Evolutionary conservation across 53 echinoderm and acorn worm genomes (phyloP).

Genomic region (Apostichopus leukothele): DNA sequence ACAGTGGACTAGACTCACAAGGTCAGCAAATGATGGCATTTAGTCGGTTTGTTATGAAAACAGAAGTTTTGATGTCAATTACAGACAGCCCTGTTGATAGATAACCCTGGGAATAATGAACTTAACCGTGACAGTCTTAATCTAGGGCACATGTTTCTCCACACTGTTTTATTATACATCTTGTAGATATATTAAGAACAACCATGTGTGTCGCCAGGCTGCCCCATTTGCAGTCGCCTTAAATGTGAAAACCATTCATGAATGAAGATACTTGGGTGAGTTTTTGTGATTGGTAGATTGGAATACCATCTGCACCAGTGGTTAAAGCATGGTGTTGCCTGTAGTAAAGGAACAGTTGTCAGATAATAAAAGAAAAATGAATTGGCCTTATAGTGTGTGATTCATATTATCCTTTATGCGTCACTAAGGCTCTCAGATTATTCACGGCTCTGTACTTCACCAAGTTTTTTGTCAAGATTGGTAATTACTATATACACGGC

Average conservation of each 20-base stretch:
- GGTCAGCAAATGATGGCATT: too few species aligned
- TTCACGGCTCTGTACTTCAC: too few species aligned
- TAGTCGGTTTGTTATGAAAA: neutral
- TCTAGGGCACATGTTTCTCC: neutral
- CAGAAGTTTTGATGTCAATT: neutral
- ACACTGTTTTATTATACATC: neutral
- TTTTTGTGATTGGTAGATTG: neutral
- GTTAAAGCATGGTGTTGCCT: neutral
- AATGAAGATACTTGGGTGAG: neutral
- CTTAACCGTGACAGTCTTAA: neutral
- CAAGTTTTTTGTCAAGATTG: too few species aligned
- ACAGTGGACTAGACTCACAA: too few species aligned
- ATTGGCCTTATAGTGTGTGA: neutral
- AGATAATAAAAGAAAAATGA: neutral
- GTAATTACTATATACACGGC: too few species aligned
- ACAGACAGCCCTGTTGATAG: conserved; percentile 4
- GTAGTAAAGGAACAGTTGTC: neutral
- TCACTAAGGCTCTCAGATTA: neutral
- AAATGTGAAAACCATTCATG: neutral
- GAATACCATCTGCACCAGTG: neutral
- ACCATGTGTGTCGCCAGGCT: neutral
- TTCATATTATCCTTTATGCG: neutral
- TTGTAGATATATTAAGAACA: neutral
- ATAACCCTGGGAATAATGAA: conserved; percentile 23
- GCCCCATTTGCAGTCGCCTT: neutral